Conservation (phyloP, 2,113 vertebrate species). For the Lepidothrix coronata region DNA sequence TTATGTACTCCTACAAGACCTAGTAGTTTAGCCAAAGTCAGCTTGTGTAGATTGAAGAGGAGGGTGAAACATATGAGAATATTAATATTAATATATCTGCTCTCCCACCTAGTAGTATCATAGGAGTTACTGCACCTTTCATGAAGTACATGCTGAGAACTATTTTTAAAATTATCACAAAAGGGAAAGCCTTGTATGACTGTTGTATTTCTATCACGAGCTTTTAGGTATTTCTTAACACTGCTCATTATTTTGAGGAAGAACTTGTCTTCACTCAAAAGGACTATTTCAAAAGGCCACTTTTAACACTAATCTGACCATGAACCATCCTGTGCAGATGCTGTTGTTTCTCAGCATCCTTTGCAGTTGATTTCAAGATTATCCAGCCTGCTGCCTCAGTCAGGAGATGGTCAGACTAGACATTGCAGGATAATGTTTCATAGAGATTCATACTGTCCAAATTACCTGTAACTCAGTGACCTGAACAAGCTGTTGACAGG, state of each 20-base stretch:
- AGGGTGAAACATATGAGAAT: neutral
- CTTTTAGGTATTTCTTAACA: neutral
- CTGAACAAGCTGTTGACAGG: neutral
- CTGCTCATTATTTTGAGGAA: neutral
- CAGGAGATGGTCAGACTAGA: neutral
- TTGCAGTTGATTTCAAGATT: neutral
- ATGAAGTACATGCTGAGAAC: neutral
- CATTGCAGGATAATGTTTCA: neutral
- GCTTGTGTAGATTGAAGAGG: neutral
- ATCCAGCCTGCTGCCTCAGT: neutral
- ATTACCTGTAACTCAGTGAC: neutral
- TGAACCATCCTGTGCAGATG: neutral
- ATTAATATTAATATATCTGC: neutral
- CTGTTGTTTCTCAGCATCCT: neutral
- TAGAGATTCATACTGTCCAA: neutral
- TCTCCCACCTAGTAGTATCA: neutral
- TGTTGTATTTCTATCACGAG: neutral
- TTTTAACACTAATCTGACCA: neutral
- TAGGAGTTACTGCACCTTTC: neutral
- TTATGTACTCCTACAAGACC: neutral
- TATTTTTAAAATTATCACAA: neutral
- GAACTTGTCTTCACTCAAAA: neutral
- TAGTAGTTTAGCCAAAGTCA: neutral
- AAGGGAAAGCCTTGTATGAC: neutral
- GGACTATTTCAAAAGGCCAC: neutral